phyloP scores from a whole-genome alignment of 2,113 vertebrate species.

The Plotosus lineatus region DNA sequence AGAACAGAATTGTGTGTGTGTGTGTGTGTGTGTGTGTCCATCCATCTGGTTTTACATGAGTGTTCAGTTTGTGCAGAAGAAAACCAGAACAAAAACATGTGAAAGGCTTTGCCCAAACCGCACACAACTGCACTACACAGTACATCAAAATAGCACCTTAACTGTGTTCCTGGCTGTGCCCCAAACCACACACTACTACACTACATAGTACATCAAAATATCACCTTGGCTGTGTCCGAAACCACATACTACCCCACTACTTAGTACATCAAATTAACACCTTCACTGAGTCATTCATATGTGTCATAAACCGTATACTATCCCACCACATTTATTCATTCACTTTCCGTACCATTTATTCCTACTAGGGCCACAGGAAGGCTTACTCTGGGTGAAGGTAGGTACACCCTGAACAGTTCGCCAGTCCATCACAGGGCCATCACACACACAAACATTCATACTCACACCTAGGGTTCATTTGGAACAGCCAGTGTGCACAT shows the following conservation, averaged over 20 bases:
- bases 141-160: neutral
- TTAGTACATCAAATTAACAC: neutral
- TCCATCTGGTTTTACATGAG: slow-evolving; percentile 39
- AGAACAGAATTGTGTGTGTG: neutral
- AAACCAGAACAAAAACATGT: slow-evolving; percentile 6
- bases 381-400: too few relatives aligned
- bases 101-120: neutral
- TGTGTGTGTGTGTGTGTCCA: slow-evolving; percentile 22
- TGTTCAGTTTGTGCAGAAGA: slow-evolving; percentile 19
- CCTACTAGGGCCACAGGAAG: too few relatives aligned
- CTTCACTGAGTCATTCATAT: neutral
- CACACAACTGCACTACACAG: neutral
- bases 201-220: neutral
- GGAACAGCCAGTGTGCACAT: too few relatives aligned
- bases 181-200: neutral
- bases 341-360: too few relatives aligned
- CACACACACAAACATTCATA: too few relatives aligned
- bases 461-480: too few relatives aligned
- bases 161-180: neutral
- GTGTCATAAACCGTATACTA: neutral
- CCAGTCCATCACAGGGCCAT: too few relatives aligned
- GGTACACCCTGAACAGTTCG: too few relatives aligned
- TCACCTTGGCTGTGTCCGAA: neutral
- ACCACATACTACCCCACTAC: neutral
- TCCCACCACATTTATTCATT: neutral